Percentiles rank a stretch among this genome's conserved stretches.
phyloP scores from a whole-genome alignment of 2,113 vertebrate genomes.

The Phrynosoma blainvillii region DNA sequence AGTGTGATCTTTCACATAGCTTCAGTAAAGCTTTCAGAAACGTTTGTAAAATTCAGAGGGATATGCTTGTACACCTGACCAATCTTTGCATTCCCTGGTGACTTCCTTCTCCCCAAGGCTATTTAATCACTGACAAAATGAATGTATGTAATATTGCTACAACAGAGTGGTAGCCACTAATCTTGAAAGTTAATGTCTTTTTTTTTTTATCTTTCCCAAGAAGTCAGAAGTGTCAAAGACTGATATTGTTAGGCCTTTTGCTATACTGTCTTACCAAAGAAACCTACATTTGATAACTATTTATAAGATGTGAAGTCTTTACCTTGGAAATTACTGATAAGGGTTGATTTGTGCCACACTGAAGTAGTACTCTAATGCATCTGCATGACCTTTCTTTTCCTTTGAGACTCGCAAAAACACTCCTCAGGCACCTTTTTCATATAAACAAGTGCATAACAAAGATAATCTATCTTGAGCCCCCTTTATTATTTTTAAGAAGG shows the following conservation, averaged over 20 bases:
- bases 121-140: conserved; percentile 2
- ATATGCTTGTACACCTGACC: neutral
- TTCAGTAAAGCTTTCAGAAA: conserved; percentile 26
- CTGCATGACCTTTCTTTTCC: conserved; percentile 55
- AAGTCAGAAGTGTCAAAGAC: conserved; percentile 59
- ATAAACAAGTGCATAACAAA: conserved; percentile 63
- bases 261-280: conserved; percentile 45
- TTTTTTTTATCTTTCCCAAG: conserved; percentile 33
- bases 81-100: neutral
- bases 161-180: neutral
- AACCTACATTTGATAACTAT: conserved; percentile 50
- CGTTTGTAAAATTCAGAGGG: neutral
- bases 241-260: conserved; percentile 45
- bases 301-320: conserved; percentile 52
- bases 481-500: conserved; percentile 76
- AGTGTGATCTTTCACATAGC: neutral
- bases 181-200: neutral
- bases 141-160: neutral
- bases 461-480: conserved; percentile 60
- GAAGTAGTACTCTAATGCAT: conserved; percentile 35
- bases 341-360: conserved; percentile 53
- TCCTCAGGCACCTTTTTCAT: conserved; percentile 43
- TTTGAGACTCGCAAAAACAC: conserved; percentile 49
- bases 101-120: fast-evolving
- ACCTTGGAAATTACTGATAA: conserved; percentile 42